phyloP scores from a whole-genome alignment of 2,113 vertebrate genomes.

The Cyprinus carpio region DNA sequence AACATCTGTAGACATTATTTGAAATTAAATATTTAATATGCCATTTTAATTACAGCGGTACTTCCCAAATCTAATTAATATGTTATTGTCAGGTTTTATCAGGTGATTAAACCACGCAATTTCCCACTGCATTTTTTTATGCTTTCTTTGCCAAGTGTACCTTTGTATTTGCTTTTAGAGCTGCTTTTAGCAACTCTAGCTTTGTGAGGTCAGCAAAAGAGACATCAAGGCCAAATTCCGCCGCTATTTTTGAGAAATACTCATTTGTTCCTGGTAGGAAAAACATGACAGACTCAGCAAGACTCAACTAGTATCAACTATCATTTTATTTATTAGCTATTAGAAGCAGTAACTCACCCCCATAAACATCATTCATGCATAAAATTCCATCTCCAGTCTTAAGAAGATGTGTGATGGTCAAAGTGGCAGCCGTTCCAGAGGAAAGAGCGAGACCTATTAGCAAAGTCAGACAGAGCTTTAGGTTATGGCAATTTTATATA shows the following conservation, averaged over 20 bases:
- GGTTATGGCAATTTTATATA: background rate
- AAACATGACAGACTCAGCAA: background rate
- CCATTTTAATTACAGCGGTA: background rate
- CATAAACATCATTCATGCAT: slow-evolving; percentile 92
- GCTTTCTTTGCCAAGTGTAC: slow-evolving; percentile 65
- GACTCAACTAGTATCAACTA: background rate
- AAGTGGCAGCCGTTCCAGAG: slow-evolving; percentile 85
- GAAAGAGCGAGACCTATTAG: slow-evolving; percentile 83
- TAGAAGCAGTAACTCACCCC: slow-evolving; percentile 73
- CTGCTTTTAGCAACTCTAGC: slow-evolving; percentile 76
- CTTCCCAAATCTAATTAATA: background rate
- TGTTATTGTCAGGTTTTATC: background rate
- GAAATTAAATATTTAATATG: background rate
- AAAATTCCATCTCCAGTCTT: slow-evolving; percentile 86
- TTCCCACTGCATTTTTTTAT: background rate
- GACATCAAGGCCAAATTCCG: slow-evolving; percentile 77
- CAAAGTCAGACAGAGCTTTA: background rate
- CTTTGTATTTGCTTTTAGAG: slow-evolving; percentile 88
- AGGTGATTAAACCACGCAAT: background rate
- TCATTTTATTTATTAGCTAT: background rate
- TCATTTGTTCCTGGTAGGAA: slow-evolving; percentile 83
- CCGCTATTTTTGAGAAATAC: slow-evolving; percentile 82
- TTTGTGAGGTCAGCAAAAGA: slow-evolving; percentile 84
- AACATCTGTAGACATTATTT: slow-evolving; percentile 76
- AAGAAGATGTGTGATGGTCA: slow-evolving; percentile 86